Evolutionary conservation across 1,140 invertebrate species (phyloP).

Genomic region (Theocolax elegans): DNA sequence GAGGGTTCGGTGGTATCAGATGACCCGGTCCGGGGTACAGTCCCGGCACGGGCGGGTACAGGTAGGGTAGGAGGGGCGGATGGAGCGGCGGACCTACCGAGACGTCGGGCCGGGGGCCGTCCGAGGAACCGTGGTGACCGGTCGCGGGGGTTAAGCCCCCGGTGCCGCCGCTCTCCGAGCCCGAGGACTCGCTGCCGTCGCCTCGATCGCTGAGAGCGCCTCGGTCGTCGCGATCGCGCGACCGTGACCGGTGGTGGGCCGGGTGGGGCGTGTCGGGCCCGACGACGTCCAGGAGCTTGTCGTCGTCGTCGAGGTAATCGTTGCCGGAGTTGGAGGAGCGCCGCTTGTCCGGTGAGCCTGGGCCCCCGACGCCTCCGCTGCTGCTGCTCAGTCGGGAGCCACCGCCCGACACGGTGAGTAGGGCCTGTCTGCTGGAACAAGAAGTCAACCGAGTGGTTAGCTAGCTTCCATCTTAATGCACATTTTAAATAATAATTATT

Average conservation of each 20-base stretch:
- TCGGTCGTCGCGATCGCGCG: constrained; percentile 61
- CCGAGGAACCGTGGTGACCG: constrained; percentile 69
- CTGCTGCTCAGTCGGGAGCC: constrained; percentile 62
- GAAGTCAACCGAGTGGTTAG: constrained; percentile 47
- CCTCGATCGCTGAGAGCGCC: constrained; percentile 64
- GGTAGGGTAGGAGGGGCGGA: constrained; percentile 86
- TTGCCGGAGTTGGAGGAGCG: constrained; percentile 71
- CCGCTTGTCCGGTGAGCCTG: constrained; percentile 79
- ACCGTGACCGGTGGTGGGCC: constrained; percentile 64
- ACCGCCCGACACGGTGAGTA: constrained; percentile 65
- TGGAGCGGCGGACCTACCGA: constrained; percentile 89
- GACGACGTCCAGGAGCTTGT: constrained; percentile 88
- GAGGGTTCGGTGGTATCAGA: constrained; percentile 75
- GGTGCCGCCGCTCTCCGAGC: constrained; percentile 65
- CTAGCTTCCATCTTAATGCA: background rate
- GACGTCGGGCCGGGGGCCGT: constrained; percentile 83
- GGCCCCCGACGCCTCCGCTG: constrained; percentile 77
- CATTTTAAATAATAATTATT: too few species aligned
- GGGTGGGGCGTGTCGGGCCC: constrained; percentile 83
- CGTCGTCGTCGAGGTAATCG: constrained; percentile 78
- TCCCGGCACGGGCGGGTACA: constrained; percentile 82
- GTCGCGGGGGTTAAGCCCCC: constrained; percentile 65
- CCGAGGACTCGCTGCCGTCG: constrained; percentile 66
- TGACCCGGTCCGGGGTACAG: constrained; percentile 79
- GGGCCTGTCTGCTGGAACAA: constrained; percentile 75